These are phyloP conservation scores for Atopsyche davidsoni DNA, from an alignment of 1,140 invertebrate genomes.

Conservation along the genomic window DNA sequence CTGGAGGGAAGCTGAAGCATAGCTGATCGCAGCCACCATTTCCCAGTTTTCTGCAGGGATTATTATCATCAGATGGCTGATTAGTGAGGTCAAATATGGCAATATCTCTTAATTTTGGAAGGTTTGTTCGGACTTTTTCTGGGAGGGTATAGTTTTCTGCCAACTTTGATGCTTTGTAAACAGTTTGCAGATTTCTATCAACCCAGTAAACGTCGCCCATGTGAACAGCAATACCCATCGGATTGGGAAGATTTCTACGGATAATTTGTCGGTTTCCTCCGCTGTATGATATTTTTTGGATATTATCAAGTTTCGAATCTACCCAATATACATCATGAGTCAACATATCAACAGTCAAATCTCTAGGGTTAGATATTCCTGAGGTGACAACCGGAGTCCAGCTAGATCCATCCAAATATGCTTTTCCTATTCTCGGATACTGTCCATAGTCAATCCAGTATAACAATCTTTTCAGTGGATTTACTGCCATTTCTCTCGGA, in stretches of 20 bases:
- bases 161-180: constrained; percentile 79
- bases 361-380: constrained; percentile 85
- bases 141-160: constrained; percentile 63
- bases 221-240: constrained; percentile 87
- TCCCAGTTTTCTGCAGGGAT: constrained; percentile 67
- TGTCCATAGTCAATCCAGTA: constrained; percentile 99
- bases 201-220: constrained; percentile 90
- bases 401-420: constrained; percentile 82
- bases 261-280: constrained; percentile 79
- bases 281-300: constrained; percentile 79
- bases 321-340: constrained; percentile 98
- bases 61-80: constrained; percentile 74
- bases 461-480: constrained; percentile 86
- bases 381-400: constrained; percentile 83
- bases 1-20: constrained; percentile 85
- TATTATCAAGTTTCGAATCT: constrained; percentile 87
- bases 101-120: constrained; percentile 80
- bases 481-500: constrained; percentile 90
- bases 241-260: constrained; percentile 84
- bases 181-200: constrained; percentile 83
- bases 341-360: constrained; percentile 88
- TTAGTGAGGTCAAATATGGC: constrained; percentile 83
- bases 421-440: constrained; percentile 89
- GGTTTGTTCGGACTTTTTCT: constrained; percentile 69
- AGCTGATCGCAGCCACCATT: constrained; percentile 89